Conservation (phyloP, 2,888 invertebrate species). For the Drosophila hamatofila region DNA sequence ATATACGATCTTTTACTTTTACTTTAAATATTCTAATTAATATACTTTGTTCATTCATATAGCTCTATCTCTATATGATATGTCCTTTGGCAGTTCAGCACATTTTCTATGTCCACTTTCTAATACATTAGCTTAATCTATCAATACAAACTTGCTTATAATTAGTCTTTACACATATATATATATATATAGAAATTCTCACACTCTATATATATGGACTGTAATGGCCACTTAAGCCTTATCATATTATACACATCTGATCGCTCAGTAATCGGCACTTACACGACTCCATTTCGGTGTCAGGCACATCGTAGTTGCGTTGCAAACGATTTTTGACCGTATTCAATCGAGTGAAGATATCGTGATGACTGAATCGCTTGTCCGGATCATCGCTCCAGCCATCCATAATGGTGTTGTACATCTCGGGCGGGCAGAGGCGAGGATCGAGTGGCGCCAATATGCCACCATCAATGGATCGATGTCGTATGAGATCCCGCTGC, state of each 20-base stretch:
- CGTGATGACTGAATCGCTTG: constrained; percentile 91
- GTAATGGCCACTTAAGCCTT: no score
- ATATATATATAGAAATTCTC: no score
- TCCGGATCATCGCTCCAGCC: constrained; percentile 93
- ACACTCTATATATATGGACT: no score
- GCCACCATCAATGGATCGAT: constrained; percentile 80
- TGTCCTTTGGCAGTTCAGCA: no score
- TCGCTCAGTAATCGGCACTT: constrained; percentile 7
- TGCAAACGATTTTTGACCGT: constrained; percentile 65
- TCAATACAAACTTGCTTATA: neutral
- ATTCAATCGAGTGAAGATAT: constrained; percentile 88
- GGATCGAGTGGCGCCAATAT: constrained; percentile 89
- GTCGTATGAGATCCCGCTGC: constrained; percentile 69
- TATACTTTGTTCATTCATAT: neutral
- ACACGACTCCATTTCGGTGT: constrained; percentile 45
- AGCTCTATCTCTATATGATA: no score
- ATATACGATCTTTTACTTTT: neutral
- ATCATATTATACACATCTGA: neutral
- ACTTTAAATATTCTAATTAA: neutral
- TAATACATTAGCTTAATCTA: neutral
- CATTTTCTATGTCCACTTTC: no score
- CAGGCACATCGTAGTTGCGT: constrained; percentile 55
- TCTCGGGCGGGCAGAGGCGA: constrained; percentile 91
- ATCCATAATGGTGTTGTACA: constrained; percentile 90
- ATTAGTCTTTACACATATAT: neutral